These are phyloP conservation scores for Motacilla tschutschensis DNA, from an alignment of 2,113 vertebrate species.

Conservation along the genomic window DNA sequence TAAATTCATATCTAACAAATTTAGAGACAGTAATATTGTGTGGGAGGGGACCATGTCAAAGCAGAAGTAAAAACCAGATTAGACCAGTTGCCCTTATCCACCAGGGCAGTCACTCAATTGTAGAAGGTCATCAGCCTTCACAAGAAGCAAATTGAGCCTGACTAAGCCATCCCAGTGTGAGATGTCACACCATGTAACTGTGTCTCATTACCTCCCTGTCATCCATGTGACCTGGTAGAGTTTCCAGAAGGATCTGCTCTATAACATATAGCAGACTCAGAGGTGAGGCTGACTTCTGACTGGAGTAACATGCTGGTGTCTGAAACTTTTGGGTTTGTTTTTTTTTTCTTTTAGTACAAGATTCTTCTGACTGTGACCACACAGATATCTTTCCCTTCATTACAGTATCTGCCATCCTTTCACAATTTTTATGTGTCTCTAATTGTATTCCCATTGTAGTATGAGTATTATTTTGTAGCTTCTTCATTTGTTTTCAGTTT, in stretches of 20 bases:
- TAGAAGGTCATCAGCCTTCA: background rate
- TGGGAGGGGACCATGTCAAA: background rate
- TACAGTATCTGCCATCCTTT: background rate
- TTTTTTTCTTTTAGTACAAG: background rate
- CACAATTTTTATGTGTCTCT: background rate
- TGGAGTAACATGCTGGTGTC: background rate
- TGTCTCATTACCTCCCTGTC: background rate
- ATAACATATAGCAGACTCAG: background rate
- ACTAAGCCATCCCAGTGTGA: background rate
- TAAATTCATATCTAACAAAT: background rate
- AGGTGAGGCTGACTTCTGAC: background rate
- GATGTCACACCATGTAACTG: background rate
- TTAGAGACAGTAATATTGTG: background rate
- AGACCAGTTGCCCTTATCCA: background rate
- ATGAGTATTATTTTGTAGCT: constrained; percentile 39
- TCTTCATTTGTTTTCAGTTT: constrained; percentile 40
- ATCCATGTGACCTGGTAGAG: background rate
- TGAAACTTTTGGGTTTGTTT: background rate
- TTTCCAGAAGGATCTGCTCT: background rate
- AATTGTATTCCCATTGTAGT: background rate
- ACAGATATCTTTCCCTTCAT: background rate
- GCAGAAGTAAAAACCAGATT: background rate
- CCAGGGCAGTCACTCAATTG: accelerated
- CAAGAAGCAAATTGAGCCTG: background rate
- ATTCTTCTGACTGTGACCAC: background rate